Evolutionary conservation across 2,888 invertebrate species (phyloP), one percentile per base, ranked within the genome.

Genomic region (Leucoma salicis): DNA sequence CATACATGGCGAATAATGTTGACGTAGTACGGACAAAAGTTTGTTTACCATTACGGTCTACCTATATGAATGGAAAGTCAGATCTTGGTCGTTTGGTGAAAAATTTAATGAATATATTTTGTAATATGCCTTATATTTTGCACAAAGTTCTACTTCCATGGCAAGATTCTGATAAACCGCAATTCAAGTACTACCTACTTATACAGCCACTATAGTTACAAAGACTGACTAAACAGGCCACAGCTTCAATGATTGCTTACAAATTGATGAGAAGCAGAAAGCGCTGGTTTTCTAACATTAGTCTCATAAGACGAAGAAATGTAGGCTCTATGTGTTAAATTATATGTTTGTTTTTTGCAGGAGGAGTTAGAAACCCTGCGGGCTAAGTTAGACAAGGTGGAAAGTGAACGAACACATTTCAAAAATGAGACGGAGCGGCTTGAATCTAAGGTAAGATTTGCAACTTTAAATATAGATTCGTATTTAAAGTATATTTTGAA

Each of bases 371-470:
- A 96, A 63, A 91, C 93, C 36, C 87, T 98, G 57, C 94, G 94
- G 66, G 78, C 92, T 33, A 97, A 96, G 83, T 89, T 96, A 71
- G 97, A 97, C 56, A 96, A 96, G 81, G 86, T 96, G 66, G 98
- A 98, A 76, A 92, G 92, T 68, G 98, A 98, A 76, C 92, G 97
- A 61, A 93, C 93, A 61, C 93, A 94, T 63, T 92, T 96, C 77
- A 97, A 97, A 86, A 94, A 94, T 74, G 95, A 96, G 73, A 96
- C 95, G 70, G 97, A 97, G 70, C 95, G 94, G 83, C 90, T 98
- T 59, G 98, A 98, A 82, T 93, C 95, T 46, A 97, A 97, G 95
- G 98, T 98, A 80, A 91, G 94, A 13, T 28, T 12, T 25, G 3
- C 4, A 21, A 5, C 21, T 21, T n/a, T n/a, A n/a, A n/a, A n/a